Evolutionary conservation across 2,113 vertebrate genomes (phyloP).

Genomic region (Uria aalge): DNA sequence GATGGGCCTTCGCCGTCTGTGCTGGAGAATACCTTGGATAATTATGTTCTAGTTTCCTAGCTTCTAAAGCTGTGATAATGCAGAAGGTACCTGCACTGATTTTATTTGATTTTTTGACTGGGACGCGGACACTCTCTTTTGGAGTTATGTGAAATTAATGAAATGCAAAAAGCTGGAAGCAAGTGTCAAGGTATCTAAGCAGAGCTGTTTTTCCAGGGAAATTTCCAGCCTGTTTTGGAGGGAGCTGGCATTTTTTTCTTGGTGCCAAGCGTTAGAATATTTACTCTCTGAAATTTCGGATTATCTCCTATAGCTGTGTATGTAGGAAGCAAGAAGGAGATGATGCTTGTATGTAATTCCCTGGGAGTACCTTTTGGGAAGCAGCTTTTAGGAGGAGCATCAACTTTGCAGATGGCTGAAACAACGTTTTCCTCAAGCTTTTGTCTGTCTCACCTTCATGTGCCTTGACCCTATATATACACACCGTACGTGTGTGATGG

Average conservation of each 20-base stretch:
- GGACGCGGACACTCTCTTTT: background rate
- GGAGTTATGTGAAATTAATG: background rate
- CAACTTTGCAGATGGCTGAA: background rate
- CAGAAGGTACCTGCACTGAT: background rate
- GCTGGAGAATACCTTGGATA: background rate
- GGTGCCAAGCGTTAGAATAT: background rate
- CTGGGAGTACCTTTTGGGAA: background rate
- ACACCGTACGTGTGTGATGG: fast-evolving
- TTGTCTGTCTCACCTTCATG: background rate
- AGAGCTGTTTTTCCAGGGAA: background rate
- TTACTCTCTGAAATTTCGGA: background rate
- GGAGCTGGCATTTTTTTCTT: background rate
- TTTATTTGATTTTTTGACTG: background rate
- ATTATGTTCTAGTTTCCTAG: background rate
- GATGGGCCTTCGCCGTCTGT: background rate
- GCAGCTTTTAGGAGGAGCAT: background rate
- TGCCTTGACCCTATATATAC: background rate
- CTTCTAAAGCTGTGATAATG: background rate
- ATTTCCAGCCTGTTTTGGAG: background rate
- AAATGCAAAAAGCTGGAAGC: background rate
- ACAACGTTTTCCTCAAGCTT: background rate
- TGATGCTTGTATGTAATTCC: background rate
- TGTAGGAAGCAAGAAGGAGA: background rate
- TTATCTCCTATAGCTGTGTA: background rate
- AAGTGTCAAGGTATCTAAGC: background rate